Evolutionary conservation across 2,113 vertebrate genomes (phyloP).

Genomic region (Epinephelus cyanopodus): DNA sequence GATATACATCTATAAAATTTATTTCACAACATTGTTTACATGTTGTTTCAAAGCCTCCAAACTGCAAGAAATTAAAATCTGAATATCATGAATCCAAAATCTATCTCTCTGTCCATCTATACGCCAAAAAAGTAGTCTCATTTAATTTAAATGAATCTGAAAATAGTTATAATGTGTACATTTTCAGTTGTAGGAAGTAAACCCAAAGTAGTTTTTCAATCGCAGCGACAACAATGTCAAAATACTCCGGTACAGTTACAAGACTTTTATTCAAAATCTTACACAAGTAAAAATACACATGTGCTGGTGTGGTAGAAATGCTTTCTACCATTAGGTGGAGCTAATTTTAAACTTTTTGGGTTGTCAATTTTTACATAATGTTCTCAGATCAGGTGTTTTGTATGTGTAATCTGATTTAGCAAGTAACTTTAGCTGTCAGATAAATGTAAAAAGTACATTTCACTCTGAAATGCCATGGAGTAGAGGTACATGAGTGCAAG

Average conservation of each 20-base stretch:
- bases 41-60: no score
- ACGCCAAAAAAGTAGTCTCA: no score
- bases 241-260: no score
- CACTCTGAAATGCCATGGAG: neutral
- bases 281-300: no score
- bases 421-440: neutral
- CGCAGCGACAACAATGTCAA: no score
- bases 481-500: neutral
- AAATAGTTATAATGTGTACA: neutral
- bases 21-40: neutral
- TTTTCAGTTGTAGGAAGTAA: neutral
- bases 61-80: no score
- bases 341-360: neutral
- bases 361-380: neutral
- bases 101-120: no score
- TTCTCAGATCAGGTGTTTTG: neutral
- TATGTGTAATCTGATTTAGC: neutral
- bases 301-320: no score
- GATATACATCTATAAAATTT: neutral
- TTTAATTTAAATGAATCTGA: no score
- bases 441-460: neutral
- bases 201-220: no score
- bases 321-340: neutral
- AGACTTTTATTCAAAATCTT: no score
- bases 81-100: no score